Percentiles rank a stretch among this genome's conserved stretches.
Conservation (phyloP, 2,888 invertebrate genomes). For the Drosophila pegasa region DNA sequence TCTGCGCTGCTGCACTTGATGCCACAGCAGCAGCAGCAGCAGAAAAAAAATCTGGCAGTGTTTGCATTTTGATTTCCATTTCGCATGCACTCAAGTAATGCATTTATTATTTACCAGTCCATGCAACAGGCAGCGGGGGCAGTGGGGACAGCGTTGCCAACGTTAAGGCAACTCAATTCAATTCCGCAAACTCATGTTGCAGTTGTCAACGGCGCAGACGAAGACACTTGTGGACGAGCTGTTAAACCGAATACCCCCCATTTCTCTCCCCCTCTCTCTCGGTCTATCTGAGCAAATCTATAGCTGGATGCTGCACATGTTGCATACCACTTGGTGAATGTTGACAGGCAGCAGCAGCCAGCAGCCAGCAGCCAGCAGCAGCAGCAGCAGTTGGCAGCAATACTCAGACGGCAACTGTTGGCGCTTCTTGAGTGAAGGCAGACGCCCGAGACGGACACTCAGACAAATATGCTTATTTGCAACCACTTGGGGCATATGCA, state of each 20-base stretch:
- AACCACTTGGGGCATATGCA: slow-evolving; percentile 18
- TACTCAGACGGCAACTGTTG: slow-evolving; percentile 68
- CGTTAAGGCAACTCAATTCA: slow-evolving; percentile 67
- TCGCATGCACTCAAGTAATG: slow-evolving; percentile 76
- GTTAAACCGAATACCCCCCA: slow-evolving; percentile 6
- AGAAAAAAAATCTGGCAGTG: slow-evolving; percentile 70
- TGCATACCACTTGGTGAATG: slow-evolving; percentile 72
- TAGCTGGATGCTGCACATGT: slow-evolving; percentile 58
- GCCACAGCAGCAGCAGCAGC: slow-evolving; percentile 35
- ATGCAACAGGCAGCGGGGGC: slow-evolving; percentile 35
- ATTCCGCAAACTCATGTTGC: slow-evolving; percentile 74
- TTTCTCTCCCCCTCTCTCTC: not conserved
- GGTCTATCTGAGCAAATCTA: slow-evolving; percentile 6
- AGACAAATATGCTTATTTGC: slow-evolving; percentile 33
- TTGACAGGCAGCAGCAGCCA: slow-evolving; percentile 60
- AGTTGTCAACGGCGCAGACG: slow-evolving; percentile 72
- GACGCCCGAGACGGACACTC: slow-evolving; percentile 40
- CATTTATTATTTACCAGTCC: slow-evolving; percentile 76
- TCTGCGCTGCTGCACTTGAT: slow-evolving; percentile 50
- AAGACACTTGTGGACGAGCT: slow-evolving; percentile 64
- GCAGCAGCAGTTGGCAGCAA: slow-evolving; percentile 39
- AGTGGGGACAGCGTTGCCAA: slow-evolving; percentile 5
- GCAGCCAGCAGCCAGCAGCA: slow-evolving; percentile 24
- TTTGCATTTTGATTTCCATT: slow-evolving; percentile 77
- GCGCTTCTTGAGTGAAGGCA: slow-evolving; percentile 70